phyloP scores from a whole-genome alignment of 2,113 vertebrate genomes.

The Neolamprologus cancellatus region DNA sequence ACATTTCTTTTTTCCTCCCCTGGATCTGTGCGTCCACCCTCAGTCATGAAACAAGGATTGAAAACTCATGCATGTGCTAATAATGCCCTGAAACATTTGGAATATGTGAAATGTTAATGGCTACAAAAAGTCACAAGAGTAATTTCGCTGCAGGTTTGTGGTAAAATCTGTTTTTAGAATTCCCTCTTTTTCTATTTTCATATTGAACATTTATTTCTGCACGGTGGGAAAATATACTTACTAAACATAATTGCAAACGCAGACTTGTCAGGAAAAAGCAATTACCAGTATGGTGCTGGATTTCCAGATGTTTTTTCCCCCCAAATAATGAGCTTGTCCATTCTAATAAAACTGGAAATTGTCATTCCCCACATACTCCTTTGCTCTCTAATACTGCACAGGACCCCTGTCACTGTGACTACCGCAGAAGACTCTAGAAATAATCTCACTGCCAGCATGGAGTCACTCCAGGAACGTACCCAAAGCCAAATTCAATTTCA shows the following conservation, averaged over 20 bases:
- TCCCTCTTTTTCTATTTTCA: not conserved
- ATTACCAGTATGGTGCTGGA: not conserved
- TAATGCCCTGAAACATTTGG: not conserved
- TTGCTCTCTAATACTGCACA: not conserved
- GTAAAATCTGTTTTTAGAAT: not conserved
- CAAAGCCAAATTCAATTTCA: constrained; percentile 44
- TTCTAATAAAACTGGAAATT: constrained; percentile 9
- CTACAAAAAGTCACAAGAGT: not conserved
- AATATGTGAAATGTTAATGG: not conserved
- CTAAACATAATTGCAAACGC: not conserved
- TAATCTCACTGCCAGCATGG: constrained; percentile 23
- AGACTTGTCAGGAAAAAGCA: not conserved
- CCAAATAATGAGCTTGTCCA: not conserved
- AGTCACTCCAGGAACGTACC: constrained; percentile 13
- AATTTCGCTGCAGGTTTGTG: not conserved
- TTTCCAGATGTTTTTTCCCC: not conserved
- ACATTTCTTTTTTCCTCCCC: not conserved
- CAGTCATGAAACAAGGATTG: not conserved
- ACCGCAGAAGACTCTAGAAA: constrained; percentile 2
- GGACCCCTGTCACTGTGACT: not conserved
- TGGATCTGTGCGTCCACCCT: not conserved
- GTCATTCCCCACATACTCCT: not conserved
- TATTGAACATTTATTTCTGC: not conserved
- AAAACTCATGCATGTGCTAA: not conserved
- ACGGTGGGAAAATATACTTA: not conserved